Evolutionary conservation across 2,888 invertebrate genomes (phyloP).

Genomic region (Noctuana brunneofusca): DNA sequence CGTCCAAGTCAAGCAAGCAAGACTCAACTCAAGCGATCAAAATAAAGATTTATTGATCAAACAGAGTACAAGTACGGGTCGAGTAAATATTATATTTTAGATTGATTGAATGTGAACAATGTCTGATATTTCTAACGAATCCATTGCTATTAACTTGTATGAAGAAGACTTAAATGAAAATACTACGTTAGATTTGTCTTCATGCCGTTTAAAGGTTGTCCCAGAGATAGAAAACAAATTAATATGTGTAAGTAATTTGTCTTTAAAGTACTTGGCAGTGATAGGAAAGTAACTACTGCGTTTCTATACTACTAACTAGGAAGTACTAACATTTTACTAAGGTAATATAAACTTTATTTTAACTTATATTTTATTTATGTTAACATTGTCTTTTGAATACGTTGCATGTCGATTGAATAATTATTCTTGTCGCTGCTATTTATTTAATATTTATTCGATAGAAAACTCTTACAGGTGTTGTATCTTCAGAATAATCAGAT

Average conservation of each 20-base stretch:
- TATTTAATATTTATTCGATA: neutral
- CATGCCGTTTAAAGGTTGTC: slow-evolving; percentile 49
- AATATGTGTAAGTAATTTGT: slow-evolving; percentile 62
- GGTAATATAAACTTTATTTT: no score
- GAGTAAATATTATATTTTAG: neutral
- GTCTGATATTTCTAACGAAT: slow-evolving; percentile 48
- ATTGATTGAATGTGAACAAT: slow-evolving; percentile 41
- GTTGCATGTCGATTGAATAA: no score
- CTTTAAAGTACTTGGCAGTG: no score
- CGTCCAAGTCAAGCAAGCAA: no score
- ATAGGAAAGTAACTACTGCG: no score
- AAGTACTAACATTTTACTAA: no score
- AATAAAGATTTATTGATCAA: slow-evolving; percentile 13
- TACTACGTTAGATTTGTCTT: slow-evolving; percentile 58
- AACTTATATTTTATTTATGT: no score
- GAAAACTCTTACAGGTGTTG: slow-evolving; percentile 53
- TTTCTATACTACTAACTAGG: no score
- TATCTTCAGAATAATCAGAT: slow-evolving; percentile 82
- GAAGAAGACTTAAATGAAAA: slow-evolving; percentile 60
- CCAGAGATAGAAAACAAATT: slow-evolving; percentile 54
- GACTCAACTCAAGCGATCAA: no score
- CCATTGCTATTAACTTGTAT: slow-evolving; percentile 52
- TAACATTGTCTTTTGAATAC: no score
- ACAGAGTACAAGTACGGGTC: neutral
- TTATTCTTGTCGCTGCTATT: neutral